Percentiles rank a stretch among this genome's conserved stretches.
Evolutionary conservation across 2,888 invertebrate species (phyloP).

Genomic region (Drepanosiphum platanoidis): DNA sequence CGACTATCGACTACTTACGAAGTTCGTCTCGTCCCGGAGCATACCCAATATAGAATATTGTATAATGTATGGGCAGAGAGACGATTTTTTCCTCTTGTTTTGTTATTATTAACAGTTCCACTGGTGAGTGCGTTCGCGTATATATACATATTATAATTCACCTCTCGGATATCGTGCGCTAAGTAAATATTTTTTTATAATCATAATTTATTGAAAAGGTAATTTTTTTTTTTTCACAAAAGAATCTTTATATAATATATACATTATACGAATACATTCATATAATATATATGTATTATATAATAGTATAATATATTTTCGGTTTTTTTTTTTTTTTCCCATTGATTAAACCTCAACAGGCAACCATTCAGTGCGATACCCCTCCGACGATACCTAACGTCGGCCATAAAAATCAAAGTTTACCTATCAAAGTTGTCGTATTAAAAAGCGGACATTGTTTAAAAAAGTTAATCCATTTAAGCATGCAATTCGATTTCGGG

Average conservation of each 20-base stretch:
- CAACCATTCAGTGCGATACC: neutral
- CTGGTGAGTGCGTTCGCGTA: neutral
- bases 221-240: neutral
- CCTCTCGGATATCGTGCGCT: neutral
- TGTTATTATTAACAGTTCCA: neutral
- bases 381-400: neutral
- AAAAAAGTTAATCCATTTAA: slow-evolving; percentile 48
- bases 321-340: neutral
- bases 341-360: slow-evolving; percentile 24
- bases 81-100: too few species aligned
- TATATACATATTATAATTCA: neutral
- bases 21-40: too few species aligned
- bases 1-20: too few species aligned
- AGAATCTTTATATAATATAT: too few species aligned
- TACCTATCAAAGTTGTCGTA: slow-evolving; percentile 20
- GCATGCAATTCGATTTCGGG: slow-evolving; percentile 20
- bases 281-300: too few species aligned
- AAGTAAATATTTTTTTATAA: neutral
- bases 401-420: slow-evolving; percentile 18
- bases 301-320: neutral
- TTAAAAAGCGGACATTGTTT: slow-evolving; percentile 28
- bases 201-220: neutral
- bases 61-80: too few species aligned
- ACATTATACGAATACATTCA: too few species aligned
- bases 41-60: too few species aligned